Base-by-base conservation (phyloP, 2,113 vertebrate genomes). In the Cyprinodon brontotheroides region DNA sequence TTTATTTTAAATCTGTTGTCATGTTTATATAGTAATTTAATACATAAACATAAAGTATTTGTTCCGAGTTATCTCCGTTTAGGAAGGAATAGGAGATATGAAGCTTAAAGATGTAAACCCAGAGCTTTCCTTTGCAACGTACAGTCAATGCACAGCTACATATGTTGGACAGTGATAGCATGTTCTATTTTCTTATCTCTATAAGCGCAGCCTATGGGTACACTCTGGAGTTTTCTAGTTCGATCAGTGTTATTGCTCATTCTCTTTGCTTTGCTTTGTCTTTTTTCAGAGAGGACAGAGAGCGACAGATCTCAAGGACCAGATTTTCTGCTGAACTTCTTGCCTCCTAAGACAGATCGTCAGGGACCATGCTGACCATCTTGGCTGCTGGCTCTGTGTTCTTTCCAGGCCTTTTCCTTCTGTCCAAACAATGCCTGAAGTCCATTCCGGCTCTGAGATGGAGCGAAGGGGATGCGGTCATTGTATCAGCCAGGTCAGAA, bases 341-440 rank as follows among this genome's bases (percentile, higher is more conserved):
- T 78, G 82, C 84, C 86, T 73, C 71, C 72, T 47, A 61, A 41
- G 59, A 78, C 87, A 75, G 81, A 79, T 70, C 17, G 17, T 59
- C 65, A 59, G 90, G 87, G 92, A 95, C 89, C 94, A 96, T 97
- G 96, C 85, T 96, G 91, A 92, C 90, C 83, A 92, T 96, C 62
- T 88, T 97, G 89, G 94, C 95, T 86, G 95, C 96, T 39, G 96
- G 96, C 71, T 95, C 95, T 67, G 89, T 96, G 72, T 96, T 97
- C 85, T 97, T 97, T 90, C 96, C 96, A 4, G 96, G 96, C 79
- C 96, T 97, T 75, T 97, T 96, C 82, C 89, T 96, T 43, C 89
- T 96, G 70, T 96, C 95, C 83, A 96, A 96, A 89, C 95, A 94
- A 83, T 95, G 95, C 72, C 93, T 97, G 74, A 95, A 93, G 90